Evolutionary conservation across 2,797 vertebrate species (phyloP), one percentile per base, ranked within the genome.

Genomic region (Melanotaenia maccullochi): DNA sequence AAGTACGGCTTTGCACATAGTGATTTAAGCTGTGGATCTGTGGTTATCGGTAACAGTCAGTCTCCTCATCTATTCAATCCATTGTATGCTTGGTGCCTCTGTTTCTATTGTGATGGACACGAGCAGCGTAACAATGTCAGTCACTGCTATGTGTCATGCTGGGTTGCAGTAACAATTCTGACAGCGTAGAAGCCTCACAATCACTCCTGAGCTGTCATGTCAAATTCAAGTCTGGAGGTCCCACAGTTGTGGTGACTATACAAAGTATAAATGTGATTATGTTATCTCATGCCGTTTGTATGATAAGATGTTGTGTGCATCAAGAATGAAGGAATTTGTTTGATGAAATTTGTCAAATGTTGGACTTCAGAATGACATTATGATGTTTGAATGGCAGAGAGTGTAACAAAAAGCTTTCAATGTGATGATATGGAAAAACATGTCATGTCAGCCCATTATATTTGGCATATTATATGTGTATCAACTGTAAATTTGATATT

Each of bases 11-110:
- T 11, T 38, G 40, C 28, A 61, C 30, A 13, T 20, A 1, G 55
- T 24, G 52, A 51, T 68, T 57, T 5, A 35, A 40, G 47, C 76
- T 73, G 75, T 69, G 84, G 73, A 71, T 89, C 77, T 62, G 84
- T 85, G 81, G 90, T 82, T 88, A 65, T 77, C 0, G 56, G 86
- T 85, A 77, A 90, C 84, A n/a, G 60, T 81, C 73, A 6, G 65
- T 83, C 78, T 83, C 64, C 71, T 87, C 85, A 76, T 88, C 78
- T 73, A 65, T 88, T 73, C 59, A 61, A 79, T 84, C 59, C 69
- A 64, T 84, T 76, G 79, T 84, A 68, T 82, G 72, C 87, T 79
- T 82, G 81, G 81, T 89, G 89, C 88, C 87, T 88, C 81, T 40
- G 79, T 82, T 30, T 56, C 75, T 68, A 44, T 79, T 85, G 60